Conservation (phyloP, 2,797 vertebrate genomes). For the Lacerta viridis region DNA sequence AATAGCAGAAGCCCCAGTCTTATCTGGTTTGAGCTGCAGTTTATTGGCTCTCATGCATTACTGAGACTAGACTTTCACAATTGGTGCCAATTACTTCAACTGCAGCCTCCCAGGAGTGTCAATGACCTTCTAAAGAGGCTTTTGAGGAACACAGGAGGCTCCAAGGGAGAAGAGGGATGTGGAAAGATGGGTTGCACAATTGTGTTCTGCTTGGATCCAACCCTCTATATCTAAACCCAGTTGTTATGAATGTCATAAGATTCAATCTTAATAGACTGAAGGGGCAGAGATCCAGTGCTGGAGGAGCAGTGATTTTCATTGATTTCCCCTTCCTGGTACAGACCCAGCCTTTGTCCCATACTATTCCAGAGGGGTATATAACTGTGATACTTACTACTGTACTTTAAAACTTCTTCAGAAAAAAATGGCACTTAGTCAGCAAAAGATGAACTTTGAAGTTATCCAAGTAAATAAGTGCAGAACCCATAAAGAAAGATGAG, state of each 20-base stretch:
- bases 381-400: background rate
- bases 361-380: background rate
- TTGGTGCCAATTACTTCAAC: background rate
- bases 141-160: background rate
- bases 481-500: constrained; percentile 46
- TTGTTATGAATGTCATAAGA: background rate
- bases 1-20: too few species aligned
- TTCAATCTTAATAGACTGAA: background rate
- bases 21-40: too few species aligned
- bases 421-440: background rate
- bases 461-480: constrained; percentile 24
- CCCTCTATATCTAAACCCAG: background rate
- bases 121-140: background rate
- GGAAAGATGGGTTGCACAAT: background rate
- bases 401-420: background rate
- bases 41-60: too few species aligned
- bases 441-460: background rate
- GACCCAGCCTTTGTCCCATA: background rate
- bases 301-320: too few species aligned
- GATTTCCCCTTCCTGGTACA: too few species aligned
- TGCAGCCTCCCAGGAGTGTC: background rate
- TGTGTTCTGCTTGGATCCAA: background rate
- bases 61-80: too few species aligned
- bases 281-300: too few species aligned
- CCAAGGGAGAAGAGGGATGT: background rate